These are phyloP conservation scores for Apogon talboti DNA, from an alignment of 2,797 vertebrate species.

Conservation along the genomic window DNA sequence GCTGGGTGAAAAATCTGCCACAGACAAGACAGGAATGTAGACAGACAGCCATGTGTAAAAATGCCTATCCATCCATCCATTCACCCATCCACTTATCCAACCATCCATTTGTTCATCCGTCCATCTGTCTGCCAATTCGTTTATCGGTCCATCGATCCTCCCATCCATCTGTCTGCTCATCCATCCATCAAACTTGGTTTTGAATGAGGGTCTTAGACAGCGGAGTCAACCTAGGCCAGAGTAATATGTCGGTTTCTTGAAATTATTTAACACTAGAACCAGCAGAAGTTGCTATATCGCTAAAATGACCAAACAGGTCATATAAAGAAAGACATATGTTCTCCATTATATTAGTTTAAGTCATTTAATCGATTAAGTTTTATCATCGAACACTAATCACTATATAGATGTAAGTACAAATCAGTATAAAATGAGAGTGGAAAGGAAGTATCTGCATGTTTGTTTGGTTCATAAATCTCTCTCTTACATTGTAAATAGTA, in stretches of 20 bases:
- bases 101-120: conserved; percentile 77
- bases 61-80: conserved; percentile 73
- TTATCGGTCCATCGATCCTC: conserved; percentile 72
- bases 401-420: too few relatives aligned
- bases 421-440: too few relatives aligned
- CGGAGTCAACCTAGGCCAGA: conserved; percentile 30
- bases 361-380: too few relatives aligned
- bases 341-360: too few relatives aligned
- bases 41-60: conserved; percentile 77
- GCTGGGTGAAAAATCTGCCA: conserved; percentile 47
- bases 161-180: conserved; percentile 72
- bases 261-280: conserved; percentile 11
- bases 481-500: too few relatives aligned
- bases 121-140: conserved; percentile 77
- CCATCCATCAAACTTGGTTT: conserved; percentile 72
- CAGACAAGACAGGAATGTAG: conserved; percentile 72
- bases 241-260: conserved; percentile 9
- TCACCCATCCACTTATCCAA: conserved; percentile 70
- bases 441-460: too few relatives aligned
- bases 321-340: too few relatives aligned
- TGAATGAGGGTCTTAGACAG: conserved; percentile 54
- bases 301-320: background rate
- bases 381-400: too few relatives aligned
- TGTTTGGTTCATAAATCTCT: too few relatives aligned
- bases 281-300: background rate